phyloP scores from a whole-genome alignment of 2,888 invertebrate species.

The Bhutanitis thaidina region DNA sequence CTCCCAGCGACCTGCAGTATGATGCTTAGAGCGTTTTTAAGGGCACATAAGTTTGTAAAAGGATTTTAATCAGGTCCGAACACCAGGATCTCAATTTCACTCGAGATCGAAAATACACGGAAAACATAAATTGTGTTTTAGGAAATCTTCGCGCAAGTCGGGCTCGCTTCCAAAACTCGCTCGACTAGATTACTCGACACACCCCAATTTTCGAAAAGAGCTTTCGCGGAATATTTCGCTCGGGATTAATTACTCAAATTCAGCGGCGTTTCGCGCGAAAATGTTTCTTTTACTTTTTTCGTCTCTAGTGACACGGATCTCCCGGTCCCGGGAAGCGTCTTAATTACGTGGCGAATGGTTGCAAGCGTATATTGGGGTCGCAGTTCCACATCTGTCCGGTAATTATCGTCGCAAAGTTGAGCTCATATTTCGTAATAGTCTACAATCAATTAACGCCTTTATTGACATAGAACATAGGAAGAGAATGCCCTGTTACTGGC shows the following conservation, averaged over 20 bases:
- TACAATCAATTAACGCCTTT: constrained; percentile 36
- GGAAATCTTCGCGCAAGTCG: constrained; percentile 19
- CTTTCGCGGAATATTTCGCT: constrained; percentile 35
- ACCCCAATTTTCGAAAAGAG: constrained; percentile 22
- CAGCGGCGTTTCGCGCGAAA: constrained; percentile 36
- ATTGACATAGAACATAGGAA: constrained; percentile 26
- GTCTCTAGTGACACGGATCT: constrained; percentile 43
- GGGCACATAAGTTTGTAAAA: background rate
- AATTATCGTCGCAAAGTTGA: constrained; percentile 39
- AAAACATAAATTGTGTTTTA: constrained; percentile 23
- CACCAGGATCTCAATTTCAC: constrained; percentile 3
- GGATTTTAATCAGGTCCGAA: background rate
- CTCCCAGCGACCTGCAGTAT: background rate
- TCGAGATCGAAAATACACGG: constrained; percentile 18
- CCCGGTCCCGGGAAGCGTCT: constrained; percentile 41
- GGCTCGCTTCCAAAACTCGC: constrained; percentile 22
- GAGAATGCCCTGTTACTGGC: constrained; percentile 16
- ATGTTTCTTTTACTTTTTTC: constrained; percentile 40
- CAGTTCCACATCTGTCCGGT: constrained; percentile 55
- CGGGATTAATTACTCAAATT: constrained; percentile 43
- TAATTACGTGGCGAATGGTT: constrained; percentile 47
- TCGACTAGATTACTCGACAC: constrained; percentile 23
- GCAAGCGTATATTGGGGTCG: constrained; percentile 42
- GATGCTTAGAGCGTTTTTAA: constrained; percentile 1
- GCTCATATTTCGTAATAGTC: constrained; percentile 24